Evolutionary conservation across 2,888 invertebrate genomes (phyloP).

Genomic region (Acholoe squamosa): DNA sequence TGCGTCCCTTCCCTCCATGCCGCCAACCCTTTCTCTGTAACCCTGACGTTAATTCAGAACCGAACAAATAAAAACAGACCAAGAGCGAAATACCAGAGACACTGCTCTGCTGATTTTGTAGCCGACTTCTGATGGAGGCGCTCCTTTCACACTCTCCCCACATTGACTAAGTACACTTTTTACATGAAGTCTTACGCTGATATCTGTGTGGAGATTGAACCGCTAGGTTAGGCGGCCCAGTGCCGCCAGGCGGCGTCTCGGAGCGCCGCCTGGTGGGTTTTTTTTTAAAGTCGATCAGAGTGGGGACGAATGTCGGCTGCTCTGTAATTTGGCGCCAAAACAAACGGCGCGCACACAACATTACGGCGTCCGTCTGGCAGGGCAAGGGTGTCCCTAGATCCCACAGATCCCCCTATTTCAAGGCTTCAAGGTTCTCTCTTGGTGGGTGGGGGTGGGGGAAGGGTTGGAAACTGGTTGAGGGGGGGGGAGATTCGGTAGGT

Average conservation of each 20-base stretch:
- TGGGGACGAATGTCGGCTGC: constrained; percentile 22
- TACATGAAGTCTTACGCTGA: no score
- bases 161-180: no score
- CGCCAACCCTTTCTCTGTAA: no score
- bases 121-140: not conserved
- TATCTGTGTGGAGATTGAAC: not conserved
- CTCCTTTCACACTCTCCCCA: not conserved
- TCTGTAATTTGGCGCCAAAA: constrained; percentile 55
- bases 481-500: not conserved
- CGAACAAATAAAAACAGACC: not conserved
- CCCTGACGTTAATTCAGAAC: not conserved
- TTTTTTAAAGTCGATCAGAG: constrained; percentile 41
- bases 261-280: not conserved
- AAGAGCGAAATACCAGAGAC: not conserved
- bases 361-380: constrained; percentile 16
- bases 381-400: not conserved
- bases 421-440: not conserved
- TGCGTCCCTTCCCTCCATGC: no score
- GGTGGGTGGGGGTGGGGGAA: no score
- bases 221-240: not conserved
- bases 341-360: constrained; percentile 60
- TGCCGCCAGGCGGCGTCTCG: not conserved
- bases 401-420: not conserved
- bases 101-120: not conserved
- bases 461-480: no score